Evolutionary conservation across 2,888 invertebrate genomes (phyloP), one percentile per base, ranked within the genome.

Genomic region (Eulithis testata): DNA sequence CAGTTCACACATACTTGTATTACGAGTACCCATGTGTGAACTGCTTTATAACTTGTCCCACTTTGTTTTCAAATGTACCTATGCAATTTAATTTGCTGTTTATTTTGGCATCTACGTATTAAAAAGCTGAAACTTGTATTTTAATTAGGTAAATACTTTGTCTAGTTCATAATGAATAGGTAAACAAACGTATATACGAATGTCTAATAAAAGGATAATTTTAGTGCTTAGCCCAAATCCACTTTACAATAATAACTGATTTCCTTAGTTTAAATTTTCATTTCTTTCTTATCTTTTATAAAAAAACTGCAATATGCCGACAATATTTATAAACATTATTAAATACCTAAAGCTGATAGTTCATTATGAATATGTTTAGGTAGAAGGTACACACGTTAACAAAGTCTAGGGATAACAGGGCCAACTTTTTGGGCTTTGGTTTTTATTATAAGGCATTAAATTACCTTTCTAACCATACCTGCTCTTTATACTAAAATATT

Each of bases 271-370:
- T 40, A 40, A 40, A 40, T 9, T 9, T 9, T 9, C 8, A 11
- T 40, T 40, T 8, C 9, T 40, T 40, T 40, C 8, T 40, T 40
- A 40, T 40, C 40, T 40, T 40, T 5, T 40, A n/a, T 63, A 61
- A 63, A 66, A 63, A 62, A 59, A 66, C 61, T 53, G 64, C 49
- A 47, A 66, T 59, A 66, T 66, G 64, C 61, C 63, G 58, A 58
- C 21, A 44, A 53, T 27, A 11, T 56, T 50, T 53, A 62, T 63
- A 68, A 53, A 49, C 53, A 40, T 65, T 68, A 65, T 36, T 63
- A 68, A 68, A 62, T 59, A 62, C 40, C 21, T 55, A 11, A 45
- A 11, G 43, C 14, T 43, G 14, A 50, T 45, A 5, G n/a, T 44
- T 12, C 31, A 37, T 47, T 36, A 12, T 21, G 1, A 21, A 21